A percentile compares a stretch with the other conserved stretches of the same genome.
phyloP scores from a whole-genome alignment of 1,140 invertebrate species.

The Chironomus tepperi region DNA sequence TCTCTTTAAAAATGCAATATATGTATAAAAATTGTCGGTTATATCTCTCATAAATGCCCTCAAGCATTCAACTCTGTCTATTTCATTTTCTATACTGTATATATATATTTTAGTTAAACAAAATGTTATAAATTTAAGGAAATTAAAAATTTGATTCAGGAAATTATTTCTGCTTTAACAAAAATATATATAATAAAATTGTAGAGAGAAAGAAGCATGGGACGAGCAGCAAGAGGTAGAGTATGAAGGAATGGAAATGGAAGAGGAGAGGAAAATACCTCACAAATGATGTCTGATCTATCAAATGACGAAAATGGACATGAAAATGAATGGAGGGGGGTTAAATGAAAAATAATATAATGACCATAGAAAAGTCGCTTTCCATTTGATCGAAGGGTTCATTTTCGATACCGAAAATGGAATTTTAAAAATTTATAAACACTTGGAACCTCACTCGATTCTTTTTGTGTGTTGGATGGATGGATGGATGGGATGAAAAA shows the following conservation, averaged over 20 bases:
- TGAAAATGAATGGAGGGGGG: background rate
- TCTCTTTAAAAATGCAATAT: too few relatives aligned
- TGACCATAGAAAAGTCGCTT: constrained; percentile 2
- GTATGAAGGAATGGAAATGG: background rate
- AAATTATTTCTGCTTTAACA: constrained; percentile 20
- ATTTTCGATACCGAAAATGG: background rate
- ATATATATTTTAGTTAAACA: constrained; percentile 18
- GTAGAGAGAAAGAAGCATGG: too few relatives aligned
- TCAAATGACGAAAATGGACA: constrained; percentile 13
- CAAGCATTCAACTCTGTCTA: background rate
- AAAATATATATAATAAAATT: background rate
- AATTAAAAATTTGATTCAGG: constrained; percentile 24
- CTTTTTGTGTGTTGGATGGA: background rate
- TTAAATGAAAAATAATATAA: background rate
- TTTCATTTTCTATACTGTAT: background rate
- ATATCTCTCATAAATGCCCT: too few relatives aligned
- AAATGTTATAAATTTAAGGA: constrained; percentile 21
- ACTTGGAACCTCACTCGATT: background rate
- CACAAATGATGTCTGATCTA: constrained; percentile 7
- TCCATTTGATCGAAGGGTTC: constrained; percentile 12
- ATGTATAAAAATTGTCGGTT: too few relatives aligned
- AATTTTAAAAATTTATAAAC: constrained; percentile 15
- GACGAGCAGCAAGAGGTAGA: background rate
- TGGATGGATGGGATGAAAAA: background rate
- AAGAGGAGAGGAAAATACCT: background rate